phyloP scores from a whole-genome alignment of 2,113 vertebrate species.

The Hydrolagus affinis region DNA sequence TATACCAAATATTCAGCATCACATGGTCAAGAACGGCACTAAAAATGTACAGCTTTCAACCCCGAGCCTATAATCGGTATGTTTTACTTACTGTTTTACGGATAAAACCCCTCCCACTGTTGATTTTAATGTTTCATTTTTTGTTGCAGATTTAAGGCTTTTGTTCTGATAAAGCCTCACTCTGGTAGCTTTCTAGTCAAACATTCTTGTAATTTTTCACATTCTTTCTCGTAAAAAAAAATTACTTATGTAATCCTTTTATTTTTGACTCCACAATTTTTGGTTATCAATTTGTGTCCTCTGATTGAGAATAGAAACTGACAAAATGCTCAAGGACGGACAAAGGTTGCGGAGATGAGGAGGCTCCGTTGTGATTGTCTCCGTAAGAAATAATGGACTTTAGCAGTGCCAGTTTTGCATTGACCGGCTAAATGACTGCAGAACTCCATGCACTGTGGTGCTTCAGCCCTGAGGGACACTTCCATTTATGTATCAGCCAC shows the following conservation, averaged over 20 bases:
- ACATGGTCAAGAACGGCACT: too few relatives aligned
- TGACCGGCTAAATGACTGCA: background rate
- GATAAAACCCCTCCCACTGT: conserved; percentile 8
- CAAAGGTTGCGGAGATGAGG: background rate
- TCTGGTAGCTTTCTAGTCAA: background rate
- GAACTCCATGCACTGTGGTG: background rate
- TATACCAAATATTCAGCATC: background rate
- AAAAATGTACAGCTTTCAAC: background rate
- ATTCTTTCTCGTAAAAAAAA: too few relatives aligned
- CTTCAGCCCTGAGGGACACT: background rate
- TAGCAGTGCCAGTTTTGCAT: conserved; percentile 1
- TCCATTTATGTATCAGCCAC: background rate
- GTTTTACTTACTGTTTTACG: background rate
- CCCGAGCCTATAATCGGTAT: background rate
- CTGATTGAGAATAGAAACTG: background rate
- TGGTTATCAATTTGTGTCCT: background rate
- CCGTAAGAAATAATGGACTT: conserved; percentile 10
- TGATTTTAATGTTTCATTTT: background rate
- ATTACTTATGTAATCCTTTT: too few relatives aligned
- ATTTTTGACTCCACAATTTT: background rate
- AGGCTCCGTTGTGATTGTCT: background rate
- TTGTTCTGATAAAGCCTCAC: background rate
- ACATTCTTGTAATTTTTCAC: too few relatives aligned
- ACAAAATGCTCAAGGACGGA: background rate
- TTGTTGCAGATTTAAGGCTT: background rate